Evolutionary conservation across 2,797 vertebrate genomes (phyloP).

Genomic region (Triplophysa bombifrons): DNA sequence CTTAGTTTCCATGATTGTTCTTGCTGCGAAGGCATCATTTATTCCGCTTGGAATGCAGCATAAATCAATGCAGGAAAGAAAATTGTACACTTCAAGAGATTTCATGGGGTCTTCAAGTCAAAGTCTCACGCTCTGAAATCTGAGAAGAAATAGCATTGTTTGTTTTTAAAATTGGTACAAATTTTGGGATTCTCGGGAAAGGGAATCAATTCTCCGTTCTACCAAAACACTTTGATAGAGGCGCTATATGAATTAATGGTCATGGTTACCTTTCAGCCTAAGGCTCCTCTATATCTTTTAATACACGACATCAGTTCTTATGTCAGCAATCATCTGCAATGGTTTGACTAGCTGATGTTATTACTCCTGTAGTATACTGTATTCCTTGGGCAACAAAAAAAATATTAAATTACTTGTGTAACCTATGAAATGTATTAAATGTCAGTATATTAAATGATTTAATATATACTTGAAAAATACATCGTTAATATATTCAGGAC

Average conservation of each 20-base stretch:
- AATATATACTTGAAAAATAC: too few species aligned
- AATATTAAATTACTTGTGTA: too few species aligned
- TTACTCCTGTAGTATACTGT: too few species aligned
- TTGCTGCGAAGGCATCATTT: slow-evolving; percentile 1
- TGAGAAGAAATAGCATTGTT: neutral
- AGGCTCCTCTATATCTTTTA: slow-evolving; percentile 77
- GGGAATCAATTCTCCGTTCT: slow-evolving; percentile 61
- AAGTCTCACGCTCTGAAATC: neutral
- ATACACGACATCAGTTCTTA: slow-evolving; percentile 83
- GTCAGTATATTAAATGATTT: neutral
- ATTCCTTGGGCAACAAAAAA: too few species aligned
- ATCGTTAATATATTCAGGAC: too few species aligned
- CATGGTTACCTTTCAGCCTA: slow-evolving; percentile 76
- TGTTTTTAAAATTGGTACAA: slow-evolving; percentile 17
- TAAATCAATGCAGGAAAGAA: slow-evolving; percentile 15
- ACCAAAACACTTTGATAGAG: slow-evolving; percentile 73
- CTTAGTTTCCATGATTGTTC: neutral
- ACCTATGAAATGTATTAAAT: too few species aligned
- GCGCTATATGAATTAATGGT: slow-evolving; percentile 84
- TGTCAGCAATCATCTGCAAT: slow-evolving; percentile 79
- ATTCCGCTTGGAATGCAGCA: neutral
- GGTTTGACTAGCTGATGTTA: slow-evolving; percentile 63
- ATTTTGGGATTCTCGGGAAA: slow-evolving; percentile 10
- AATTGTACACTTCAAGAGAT: slow-evolving; percentile 9
- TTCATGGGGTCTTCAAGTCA: neutral